Evolutionary conservation across 2,888 invertebrate species (phyloP).

Genomic region (Hirtodrosophila confusa): DNA sequence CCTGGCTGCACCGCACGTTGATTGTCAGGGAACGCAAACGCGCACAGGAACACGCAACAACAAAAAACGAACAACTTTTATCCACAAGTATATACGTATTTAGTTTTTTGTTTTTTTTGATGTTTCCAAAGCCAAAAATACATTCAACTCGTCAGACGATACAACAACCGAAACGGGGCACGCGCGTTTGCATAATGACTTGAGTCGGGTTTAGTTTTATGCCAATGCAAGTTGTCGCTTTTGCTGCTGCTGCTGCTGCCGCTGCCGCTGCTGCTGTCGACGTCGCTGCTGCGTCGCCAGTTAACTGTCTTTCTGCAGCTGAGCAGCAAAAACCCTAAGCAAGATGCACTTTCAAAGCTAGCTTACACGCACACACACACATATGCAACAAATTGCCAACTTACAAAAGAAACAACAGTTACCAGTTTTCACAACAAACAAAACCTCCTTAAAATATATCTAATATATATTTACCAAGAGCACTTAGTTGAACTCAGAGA

Average conservation of each 20-base stretch:
- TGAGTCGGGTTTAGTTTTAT: slow-evolving; percentile 75
- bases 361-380: not conserved
- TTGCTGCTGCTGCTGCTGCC: slow-evolving; percentile 9
- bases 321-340: slow-evolving; percentile 21
- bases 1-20: not conserved
- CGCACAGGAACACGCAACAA: slow-evolving; percentile 11
- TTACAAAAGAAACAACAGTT: not conserved
- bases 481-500: too few species aligned
- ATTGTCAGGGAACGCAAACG: slow-evolving; percentile 1
- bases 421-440: too few species aligned
- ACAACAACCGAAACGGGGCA: slow-evolving; percentile 77
- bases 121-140: slow-evolving; percentile 25
- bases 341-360: slow-evolving; percentile 27
- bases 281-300: slow-evolving; percentile 28
- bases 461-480: not conserved
- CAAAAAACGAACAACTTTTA: slow-evolving; percentile 12
- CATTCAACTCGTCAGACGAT: slow-evolving; percentile 54
- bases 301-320: slow-evolving; percentile 22
- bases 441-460: not conserved
- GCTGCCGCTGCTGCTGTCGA: slow-evolving; percentile 13
- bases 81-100: slow-evolving; percentile 4
- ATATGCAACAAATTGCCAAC: not conserved
- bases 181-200: slow-evolving; percentile 80
- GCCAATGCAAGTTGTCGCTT: slow-evolving; percentile 60
- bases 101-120: slow-evolving; percentile 3